phyloP scores from a whole-genome alignment of 2,888 invertebrate species.

The Ptychoptera albimana region DNA sequence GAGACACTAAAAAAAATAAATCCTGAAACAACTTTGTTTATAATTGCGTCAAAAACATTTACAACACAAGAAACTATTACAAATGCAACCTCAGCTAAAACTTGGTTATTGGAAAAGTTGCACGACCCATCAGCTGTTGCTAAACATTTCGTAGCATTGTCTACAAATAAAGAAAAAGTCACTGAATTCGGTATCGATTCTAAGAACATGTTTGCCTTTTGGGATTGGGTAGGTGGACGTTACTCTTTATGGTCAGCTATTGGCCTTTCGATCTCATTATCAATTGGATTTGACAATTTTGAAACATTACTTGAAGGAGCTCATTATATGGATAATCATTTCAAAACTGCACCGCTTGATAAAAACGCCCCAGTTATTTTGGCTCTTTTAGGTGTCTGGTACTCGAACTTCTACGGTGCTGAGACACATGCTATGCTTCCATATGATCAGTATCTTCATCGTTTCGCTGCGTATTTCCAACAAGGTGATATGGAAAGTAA shows the following conservation, averaged over 20 bases:
- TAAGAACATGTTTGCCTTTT: constrained; percentile 98
- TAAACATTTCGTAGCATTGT: constrained; percentile 95
- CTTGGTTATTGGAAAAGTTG: constrained; percentile 77
- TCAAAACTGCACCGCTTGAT: constrained; percentile 67
- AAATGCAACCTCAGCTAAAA: constrained; percentile 94
- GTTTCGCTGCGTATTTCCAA: constrained; percentile 99
- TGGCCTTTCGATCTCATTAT: constrained; percentile 86
- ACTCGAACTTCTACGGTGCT: constrained; percentile 84
- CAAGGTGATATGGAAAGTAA: constrained; percentile 99
- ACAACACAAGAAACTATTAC: constrained; percentile 99
- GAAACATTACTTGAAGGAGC: constrained; percentile 82
- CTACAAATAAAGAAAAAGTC: constrained; percentile 90
- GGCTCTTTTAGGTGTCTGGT: constrained; percentile 86
- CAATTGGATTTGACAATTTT: constrained; percentile 91
- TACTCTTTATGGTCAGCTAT: constrained; percentile 98
- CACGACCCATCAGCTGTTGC: constrained; percentile 75
- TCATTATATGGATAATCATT: constrained; percentile 89
- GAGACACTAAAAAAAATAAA: constrained; percentile 79
- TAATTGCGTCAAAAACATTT: constrained; percentile 98
- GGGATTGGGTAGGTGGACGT: constrained; percentile 99
- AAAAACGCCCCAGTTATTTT: constrained; percentile 89
- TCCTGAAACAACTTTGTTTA: constrained; percentile 90
- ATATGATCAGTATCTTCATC: constrained; percentile 96
- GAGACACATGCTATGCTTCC: constrained; percentile 94
- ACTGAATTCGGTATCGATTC: constrained; percentile 93